Evolutionary conservation across 2,888 invertebrate genomes (phyloP), one percentile per base, ranked within the genome.

Genomic region (Zhengitettix transpicula): DNA sequence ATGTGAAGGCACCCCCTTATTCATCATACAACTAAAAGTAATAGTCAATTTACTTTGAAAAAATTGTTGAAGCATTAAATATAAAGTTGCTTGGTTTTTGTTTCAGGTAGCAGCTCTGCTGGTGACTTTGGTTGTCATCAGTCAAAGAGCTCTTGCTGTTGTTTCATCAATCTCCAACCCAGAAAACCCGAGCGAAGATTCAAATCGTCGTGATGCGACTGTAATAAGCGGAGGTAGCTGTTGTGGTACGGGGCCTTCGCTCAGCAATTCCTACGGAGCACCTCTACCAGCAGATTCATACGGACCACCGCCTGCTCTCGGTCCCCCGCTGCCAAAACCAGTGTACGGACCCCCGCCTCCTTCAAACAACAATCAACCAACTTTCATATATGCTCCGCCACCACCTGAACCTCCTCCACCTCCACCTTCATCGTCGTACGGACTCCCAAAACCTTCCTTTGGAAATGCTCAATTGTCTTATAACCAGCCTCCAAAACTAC

Each of bases 221-320:
- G 55, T 59, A 1, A 15, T 28, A 14, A 11, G 11, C n/a, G 55
- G 59, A 11, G 55, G 59, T 3, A 16, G 55, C 55, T 55, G 55
- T 40, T 55, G 55, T 14, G 55, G 55, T 10, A 14, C 47, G 12
- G 42, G 52, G 17, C 47, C 28, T 12, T 28, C 17, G 12, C 51
- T 61, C 52, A 71, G 63, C 58, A 72, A 67, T 67, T 77, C 77
- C 0, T 81, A 80, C 66, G 81, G 80, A 0, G 75, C 77, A 51
- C 80, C 80, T 0, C 66, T 80, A 11, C 76, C 78, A 0, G 67
- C 73, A 0, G 77, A 77, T 64, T 77, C 77, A 0, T 78, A 80
- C 55, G 81, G 81, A 0, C 78, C 79, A 0, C 79, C 80, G 0
- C 65, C 68, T 7, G 12, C 54, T 9, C 62, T 55, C 42, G 62